Evolutionary conservation across 2,797 vertebrate species (phyloP).

Genomic region (Diglossa cyanea): DNA sequence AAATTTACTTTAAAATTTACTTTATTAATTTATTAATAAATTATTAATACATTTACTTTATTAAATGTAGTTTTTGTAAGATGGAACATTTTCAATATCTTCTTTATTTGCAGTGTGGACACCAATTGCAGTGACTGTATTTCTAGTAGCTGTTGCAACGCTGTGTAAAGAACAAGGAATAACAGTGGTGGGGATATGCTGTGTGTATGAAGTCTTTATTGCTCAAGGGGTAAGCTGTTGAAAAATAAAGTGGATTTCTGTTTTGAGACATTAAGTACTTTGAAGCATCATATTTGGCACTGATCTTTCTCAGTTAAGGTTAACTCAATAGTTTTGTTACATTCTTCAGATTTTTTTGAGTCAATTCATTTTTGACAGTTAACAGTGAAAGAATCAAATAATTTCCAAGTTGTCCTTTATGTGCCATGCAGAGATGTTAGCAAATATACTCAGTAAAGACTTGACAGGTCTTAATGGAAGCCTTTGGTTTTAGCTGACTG

Average conservation of each 20-base stretch:
- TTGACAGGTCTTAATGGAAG: neutral
- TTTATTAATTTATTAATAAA: too few species aligned
- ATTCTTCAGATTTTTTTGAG: neutral
- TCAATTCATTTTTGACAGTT: neutral
- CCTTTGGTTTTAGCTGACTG: neutral
- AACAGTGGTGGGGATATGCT: conserved; percentile 97
- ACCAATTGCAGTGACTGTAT: conserved; percentile 89
- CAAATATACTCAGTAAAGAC: neutral
- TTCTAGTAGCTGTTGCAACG: conserved; percentile 92
- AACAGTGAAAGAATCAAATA: neutral
- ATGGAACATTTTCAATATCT: neutral
- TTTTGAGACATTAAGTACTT: neutral
- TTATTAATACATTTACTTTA: neutral
- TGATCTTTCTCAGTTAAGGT: neutral
- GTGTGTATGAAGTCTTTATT: conserved; percentile 95
- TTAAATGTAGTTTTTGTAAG: neutral
- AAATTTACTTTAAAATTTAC: neutral
- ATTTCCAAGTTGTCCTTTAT: neutral
- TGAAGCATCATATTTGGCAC: neutral
- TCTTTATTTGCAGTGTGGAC: conserved; percentile 85
- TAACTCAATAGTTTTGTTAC: neutral
- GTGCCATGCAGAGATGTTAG: neutral
- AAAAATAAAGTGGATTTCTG: neutral
- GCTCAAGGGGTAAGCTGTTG: conserved; percentile 90
- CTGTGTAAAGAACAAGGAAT: conserved; percentile 98